These are phyloP conservation scores for Globicephala melas DNA, from an alignment of 2,113 vertebrate genomes.

Conservation along the genomic window DNA sequence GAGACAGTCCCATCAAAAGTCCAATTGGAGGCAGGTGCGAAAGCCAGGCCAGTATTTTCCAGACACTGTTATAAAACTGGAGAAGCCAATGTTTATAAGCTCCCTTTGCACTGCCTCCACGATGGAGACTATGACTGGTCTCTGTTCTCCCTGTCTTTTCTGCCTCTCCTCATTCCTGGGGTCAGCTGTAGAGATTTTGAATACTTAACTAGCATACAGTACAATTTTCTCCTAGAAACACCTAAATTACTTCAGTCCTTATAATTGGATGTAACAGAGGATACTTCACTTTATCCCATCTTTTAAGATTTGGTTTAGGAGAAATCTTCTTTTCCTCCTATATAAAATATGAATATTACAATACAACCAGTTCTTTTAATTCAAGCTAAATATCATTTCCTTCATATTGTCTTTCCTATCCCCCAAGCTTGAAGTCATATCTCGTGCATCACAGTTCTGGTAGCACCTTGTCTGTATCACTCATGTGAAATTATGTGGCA, in stretches of 20 bases:
- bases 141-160: not conserved
- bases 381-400: not conserved
- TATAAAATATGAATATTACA: not conserved
- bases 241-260: not conserved
- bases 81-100: not conserved
- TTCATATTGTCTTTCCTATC: not conserved
- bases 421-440: not conserved
- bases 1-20: not conserved
- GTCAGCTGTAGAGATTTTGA: not conserved
- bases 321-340: not conserved
- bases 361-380: not conserved
- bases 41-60: not conserved
- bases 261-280: not conserved
- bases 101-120: not conserved
- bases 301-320: not conserved
- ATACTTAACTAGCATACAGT: not conserved
- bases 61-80: not conserved
- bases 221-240: not conserved
- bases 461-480: not conserved
- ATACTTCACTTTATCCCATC: not conserved
- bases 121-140: not conserved
- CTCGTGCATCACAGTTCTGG: not conserved
- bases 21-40: not conserved
- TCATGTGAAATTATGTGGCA: not conserved
- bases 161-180: not conserved